Evolutionary conservation across 2,113 vertebrate genomes (phyloP), one percentile per base, ranked within the genome.

Genomic region (Triplophysa dalaica): DNA sequence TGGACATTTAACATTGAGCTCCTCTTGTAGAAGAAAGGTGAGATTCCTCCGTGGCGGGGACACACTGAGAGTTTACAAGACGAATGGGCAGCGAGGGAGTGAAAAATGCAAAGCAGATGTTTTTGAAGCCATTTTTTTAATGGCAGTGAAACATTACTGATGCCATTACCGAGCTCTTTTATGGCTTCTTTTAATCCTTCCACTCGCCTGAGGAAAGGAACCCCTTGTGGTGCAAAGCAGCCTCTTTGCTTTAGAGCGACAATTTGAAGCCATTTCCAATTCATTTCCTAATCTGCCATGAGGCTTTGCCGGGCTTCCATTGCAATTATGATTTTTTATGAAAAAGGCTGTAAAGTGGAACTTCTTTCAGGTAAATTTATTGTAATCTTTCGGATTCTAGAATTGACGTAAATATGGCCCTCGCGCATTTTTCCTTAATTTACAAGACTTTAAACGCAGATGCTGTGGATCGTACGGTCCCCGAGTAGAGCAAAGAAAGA

Each of bases 121-220:
- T 92, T 93, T 92, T 88, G 84, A 38, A 87, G 86, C 84, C 85
- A 75, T 88, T 90, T 90, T 90, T 89, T 82, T 90, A 91, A 92
- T 89, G 89, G 89, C 87, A 88, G 88, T 87, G 75, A 92, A 91
- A 95, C 95, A 96, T 96, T 96, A 95, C 94, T 90, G 92, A 93
- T 94, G 92, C 95, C 94, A 95, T 98, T 97, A 96, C 95, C 92
- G 94, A 95, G 95, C 96, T 94, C 95, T 95, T 96, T 92, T 91
- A 92, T 93, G 93, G 94, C 95, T 94, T 93, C 94, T 96, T 96
- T 94, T 94, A 96, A 96, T 96, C 95, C 93, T 94, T 90, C 86
- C 79, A 88, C 81, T 88, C 82, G 87, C 90, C 89, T 29, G 83
- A 86, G 93, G 94, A 95, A 94, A 94, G 92, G 52, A 93, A 94